Percentiles rank a stretch among this genome's conserved stretches.
phyloP scores from a whole-genome alignment of 1,140 invertebrate genomes.

The Thaumetopoea pityocampa region DNA sequence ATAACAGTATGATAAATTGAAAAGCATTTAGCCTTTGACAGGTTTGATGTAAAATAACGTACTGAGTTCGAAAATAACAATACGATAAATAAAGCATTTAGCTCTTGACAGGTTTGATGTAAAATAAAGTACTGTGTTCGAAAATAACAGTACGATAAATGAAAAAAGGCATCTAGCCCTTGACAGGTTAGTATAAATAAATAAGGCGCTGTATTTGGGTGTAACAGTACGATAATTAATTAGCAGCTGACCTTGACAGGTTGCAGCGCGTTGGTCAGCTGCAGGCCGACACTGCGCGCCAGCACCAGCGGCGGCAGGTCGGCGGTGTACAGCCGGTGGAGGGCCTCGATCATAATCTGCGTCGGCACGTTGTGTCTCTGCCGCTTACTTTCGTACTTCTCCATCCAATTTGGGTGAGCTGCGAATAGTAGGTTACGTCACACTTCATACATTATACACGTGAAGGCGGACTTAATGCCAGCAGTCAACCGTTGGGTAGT shows the following conservation, averaged over 20 bases:
- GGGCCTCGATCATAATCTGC: slow-evolving; percentile 90
- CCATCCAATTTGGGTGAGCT: slow-evolving; percentile 82
- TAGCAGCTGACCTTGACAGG: slow-evolving; percentile 81
- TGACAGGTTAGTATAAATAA: background rate
- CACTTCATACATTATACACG: too few relatives aligned
- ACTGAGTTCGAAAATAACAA: too few relatives aligned
- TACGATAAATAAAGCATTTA: too few relatives aligned
- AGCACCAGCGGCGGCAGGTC: slow-evolving; percentile 88
- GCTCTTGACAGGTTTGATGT: too few relatives aligned
- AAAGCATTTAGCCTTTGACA: too few relatives aligned
- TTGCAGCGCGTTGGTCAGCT: slow-evolving; percentile 86
- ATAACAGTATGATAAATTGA: too few relatives aligned
- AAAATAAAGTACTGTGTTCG: too few relatives aligned
- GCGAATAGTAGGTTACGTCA: too few relatives aligned
- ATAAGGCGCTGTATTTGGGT: background rate
- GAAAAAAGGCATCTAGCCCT: background rate
- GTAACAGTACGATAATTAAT: too few relatives aligned
- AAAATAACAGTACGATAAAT: background rate
- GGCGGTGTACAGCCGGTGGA: slow-evolving; percentile 90
- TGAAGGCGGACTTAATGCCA: too few relatives aligned
- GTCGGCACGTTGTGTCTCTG: slow-evolving; percentile 93
- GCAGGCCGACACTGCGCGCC: slow-evolving; percentile 89
- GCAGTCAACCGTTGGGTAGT: too few relatives aligned
- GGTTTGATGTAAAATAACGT: too few relatives aligned
- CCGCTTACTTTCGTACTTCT: slow-evolving; percentile 89